Percentiles rank a stretch among this genome's conserved stretches.
phyloP scores from a whole-genome alignment of 1,140 invertebrate species.

The Formica selysi region DNA sequence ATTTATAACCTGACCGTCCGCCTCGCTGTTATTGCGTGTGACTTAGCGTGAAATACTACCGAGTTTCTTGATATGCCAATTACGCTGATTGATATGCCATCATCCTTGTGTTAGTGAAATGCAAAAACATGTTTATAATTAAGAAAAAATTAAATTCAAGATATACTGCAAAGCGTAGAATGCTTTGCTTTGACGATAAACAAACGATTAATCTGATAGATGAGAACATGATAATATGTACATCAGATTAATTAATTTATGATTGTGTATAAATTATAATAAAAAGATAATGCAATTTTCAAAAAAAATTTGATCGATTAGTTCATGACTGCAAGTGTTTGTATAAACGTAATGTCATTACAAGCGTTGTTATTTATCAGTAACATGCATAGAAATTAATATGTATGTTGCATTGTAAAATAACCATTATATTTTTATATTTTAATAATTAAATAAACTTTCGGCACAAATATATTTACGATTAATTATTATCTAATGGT shows the following conservation, averaged over 20 bases:
- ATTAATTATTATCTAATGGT: neutral
- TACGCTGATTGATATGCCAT: conserved; percentile 6
- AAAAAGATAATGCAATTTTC: neutral
- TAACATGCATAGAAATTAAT: neutral
- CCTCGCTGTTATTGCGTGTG: too few relatives aligned
- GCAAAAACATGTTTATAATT: neutral
- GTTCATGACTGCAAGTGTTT: neutral
- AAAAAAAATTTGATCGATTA: neutral
- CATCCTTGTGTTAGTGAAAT: neutral
- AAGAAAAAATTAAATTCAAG: neutral
- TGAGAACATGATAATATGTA: neutral
- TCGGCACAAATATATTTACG: neutral
- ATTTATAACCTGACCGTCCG: too few relatives aligned
- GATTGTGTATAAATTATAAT: conserved; percentile 3
- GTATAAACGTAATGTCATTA: neutral
- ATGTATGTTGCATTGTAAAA: neutral
- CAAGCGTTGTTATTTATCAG: neutral
- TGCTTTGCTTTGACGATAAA: neutral
- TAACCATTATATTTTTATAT: neutral
- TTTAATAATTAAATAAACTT: neutral
- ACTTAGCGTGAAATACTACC: too few relatives aligned
- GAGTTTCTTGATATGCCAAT: neutral
- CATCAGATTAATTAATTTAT: neutral
- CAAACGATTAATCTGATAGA: neutral
- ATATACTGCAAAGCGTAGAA: neutral